Conservation (phyloP, 1,140 invertebrate genomes). For the Drosophila eugracilis region DNA sequence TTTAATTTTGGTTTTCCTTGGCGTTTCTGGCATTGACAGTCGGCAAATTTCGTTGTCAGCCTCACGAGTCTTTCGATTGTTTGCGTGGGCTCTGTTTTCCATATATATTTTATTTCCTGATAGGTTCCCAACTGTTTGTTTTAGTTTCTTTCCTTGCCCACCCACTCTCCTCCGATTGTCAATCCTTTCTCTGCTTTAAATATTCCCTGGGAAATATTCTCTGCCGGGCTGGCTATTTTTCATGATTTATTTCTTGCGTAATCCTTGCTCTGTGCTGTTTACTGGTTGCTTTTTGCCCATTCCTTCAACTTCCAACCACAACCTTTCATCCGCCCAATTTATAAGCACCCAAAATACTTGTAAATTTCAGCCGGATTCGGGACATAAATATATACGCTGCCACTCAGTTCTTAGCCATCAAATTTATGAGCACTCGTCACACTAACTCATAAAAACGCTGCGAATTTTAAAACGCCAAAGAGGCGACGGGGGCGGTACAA, state of each 20-base stretch:
- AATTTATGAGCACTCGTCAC: slow-evolving; percentile 77
- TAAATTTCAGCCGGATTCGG: slow-evolving; percentile 48
- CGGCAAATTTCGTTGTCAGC: slow-evolving; percentile 74
- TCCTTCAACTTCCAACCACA: slow-evolving; percentile 1
- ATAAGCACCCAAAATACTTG: slow-evolving; percentile 65
- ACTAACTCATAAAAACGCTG: slow-evolving; percentile 76
- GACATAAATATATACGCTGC: slow-evolving; percentile 47
- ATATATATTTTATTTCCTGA: slow-evolving; percentile 28
- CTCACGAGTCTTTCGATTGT: slow-evolving; percentile 60
- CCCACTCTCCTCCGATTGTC: background rate
- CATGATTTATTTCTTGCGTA: slow-evolving; percentile 43
- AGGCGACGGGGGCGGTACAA: slow-evolving; percentile 5
- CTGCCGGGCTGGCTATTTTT: background rate
- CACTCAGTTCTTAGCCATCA: slow-evolving; percentile 64
- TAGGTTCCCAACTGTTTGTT: slow-evolving; percentile 43
- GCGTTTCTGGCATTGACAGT: slow-evolving; percentile 65
- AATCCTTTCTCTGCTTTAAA: slow-evolving; percentile 30
- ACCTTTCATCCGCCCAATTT: slow-evolving; percentile 62
- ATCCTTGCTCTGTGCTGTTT: slow-evolving; percentile 38
- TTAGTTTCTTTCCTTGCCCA: slow-evolving; percentile 23
- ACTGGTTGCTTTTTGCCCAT: too few relatives aligned
- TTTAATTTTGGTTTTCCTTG: slow-evolving; percentile 45
- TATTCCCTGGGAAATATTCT: slow-evolving; percentile 10
- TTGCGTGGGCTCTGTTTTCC: slow-evolving; percentile 39
- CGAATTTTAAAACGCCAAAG: slow-evolving; percentile 45